Conservation (phyloP, 2,888 invertebrate species). For the Lucinisca nassula region DNA sequence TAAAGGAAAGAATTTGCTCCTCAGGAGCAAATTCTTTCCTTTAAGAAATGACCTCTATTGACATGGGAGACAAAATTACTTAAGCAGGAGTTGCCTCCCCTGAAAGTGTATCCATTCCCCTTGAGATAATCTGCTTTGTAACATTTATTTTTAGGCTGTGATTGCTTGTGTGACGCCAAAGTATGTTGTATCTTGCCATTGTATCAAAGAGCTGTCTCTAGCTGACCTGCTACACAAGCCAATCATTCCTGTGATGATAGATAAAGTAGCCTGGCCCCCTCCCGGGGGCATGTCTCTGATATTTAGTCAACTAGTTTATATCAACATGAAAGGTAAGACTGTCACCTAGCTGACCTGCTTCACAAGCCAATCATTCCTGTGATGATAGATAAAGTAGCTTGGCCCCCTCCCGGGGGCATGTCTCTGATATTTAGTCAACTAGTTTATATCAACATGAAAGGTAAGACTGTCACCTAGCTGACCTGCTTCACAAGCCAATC, state of each 20-base stretch:
- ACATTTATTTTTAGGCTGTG: slow-evolving; percentile 80
- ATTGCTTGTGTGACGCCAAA: slow-evolving; percentile 87
- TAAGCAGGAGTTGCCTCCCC: too few relatives aligned
- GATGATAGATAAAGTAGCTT: slow-evolving; percentile 87
- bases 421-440: slow-evolving; percentile 88
- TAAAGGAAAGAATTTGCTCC: too few relatives aligned
- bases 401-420: slow-evolving; percentile 89
- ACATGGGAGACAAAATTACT: too few relatives aligned
- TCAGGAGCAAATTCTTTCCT: too few relatives aligned
- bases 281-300: slow-evolving; percentile 88
- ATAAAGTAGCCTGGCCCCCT: slow-evolving; percentile 88
- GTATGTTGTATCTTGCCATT: slow-evolving; percentile 88
- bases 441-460: slow-evolving; percentile 88
- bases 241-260: slow-evolving; percentile 88
- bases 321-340: slow-evolving; percentile 88
- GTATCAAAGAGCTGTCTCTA: slow-evolving; percentile 88
- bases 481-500: slow-evolving; percentile 88
- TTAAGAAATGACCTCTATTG: too few relatives aligned
- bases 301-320: slow-evolving; percentile 88
- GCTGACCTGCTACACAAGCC: slow-evolving; percentile 88
- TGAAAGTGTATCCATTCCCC: too few relatives aligned
- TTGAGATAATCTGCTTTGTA: neutral
- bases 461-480: too few relatives aligned
- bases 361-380: slow-evolving; percentile 89
- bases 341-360: slow-evolving; percentile 88